A percentile compares a stretch with the other conserved stretches of the same genome.
phyloP scores from a whole-genome alignment of 2,113 vertebrate species.

The Sphyrna mokarran region DNA sequence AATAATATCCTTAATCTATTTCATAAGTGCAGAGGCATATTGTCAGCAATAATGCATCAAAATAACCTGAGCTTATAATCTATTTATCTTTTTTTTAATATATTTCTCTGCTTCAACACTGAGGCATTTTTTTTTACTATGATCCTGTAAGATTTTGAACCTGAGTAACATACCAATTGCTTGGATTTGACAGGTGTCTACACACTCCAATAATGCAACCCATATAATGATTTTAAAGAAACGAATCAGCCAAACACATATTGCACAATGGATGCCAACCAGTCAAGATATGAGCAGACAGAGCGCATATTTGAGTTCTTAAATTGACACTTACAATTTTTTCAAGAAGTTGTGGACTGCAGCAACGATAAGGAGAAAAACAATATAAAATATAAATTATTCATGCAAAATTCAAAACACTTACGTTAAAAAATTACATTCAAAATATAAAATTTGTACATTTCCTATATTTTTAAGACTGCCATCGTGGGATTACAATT shows the following conservation, averaged over 20 bases:
- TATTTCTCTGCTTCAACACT: background rate
- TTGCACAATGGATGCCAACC: background rate
- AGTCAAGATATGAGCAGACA: background rate
- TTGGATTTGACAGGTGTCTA: background rate
- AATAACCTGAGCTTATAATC: background rate
- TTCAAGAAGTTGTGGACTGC: background rate
- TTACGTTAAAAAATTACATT: background rate
- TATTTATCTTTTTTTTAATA: background rate
- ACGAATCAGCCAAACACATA: background rate
- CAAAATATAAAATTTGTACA: background rate
- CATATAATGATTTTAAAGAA: background rate
- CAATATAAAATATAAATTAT: constrained; percentile 23
- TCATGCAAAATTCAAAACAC: constrained; percentile 31
- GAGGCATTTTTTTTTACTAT: background rate
- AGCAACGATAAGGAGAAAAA: background rate
- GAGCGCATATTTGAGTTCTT: background rate
- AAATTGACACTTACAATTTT: background rate
- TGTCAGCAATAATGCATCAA: background rate
- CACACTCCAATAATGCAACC: background rate
- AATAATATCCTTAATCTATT: background rate
- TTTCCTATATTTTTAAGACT: background rate
- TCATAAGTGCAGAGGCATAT: background rate
- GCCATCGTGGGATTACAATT: background rate
- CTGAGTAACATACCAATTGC: background rate
- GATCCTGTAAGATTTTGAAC: constrained; percentile 1